Base-by-base conservation (phyloP, 2,888 invertebrate species). In the Iselma pallidipennis region DNA sequence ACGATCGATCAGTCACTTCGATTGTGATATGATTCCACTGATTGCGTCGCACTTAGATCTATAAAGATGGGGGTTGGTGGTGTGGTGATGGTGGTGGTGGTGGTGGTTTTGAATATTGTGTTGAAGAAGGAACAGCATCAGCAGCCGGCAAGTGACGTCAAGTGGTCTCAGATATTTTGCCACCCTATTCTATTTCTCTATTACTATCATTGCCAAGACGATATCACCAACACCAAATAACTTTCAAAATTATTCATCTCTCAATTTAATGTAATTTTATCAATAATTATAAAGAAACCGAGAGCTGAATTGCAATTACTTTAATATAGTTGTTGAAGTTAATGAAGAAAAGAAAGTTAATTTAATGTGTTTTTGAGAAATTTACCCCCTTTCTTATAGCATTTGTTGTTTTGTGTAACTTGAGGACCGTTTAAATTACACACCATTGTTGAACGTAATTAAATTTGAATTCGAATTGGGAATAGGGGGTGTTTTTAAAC, bases 91-190 rank as follows among this genome's bases (percentile, higher is more conserved):
- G 29, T 37, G 37, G 37, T 16, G 4, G 16, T n/a, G n/a, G n/a
- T 16, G 16, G 37, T 21, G 45, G 21, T 21, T 21, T 21, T 79
- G 79, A 78, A 78, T 78, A 75, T 76, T 65, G 73, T 76, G 69
- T n/a, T n/a, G n/a, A n/a, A n/a, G n/a, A 19, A 37, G 16, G 37
- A 37, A 37, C 37, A 37, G 16, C 37, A 37, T 37, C 65, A 57
- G 57, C 55, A 37, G 9, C 72, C 70, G 78, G 81, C 80, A 80
- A 80, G 77, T 81, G 81, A 81, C 81, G 76, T 81, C 70, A 72
- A 81, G 81, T 79, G 80, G 78, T 74, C 77, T 75, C 73, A 75
- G 76, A 78, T 76, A 78, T 77, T 78, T 67, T 68, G 51, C 58
- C 55, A 55, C 45, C 45, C 12, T 9, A 37, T 37, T 61, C 62